Base-by-base conservation (phyloP, 2,797 vertebrate species). In the Tenualosa ilisha region DNA sequence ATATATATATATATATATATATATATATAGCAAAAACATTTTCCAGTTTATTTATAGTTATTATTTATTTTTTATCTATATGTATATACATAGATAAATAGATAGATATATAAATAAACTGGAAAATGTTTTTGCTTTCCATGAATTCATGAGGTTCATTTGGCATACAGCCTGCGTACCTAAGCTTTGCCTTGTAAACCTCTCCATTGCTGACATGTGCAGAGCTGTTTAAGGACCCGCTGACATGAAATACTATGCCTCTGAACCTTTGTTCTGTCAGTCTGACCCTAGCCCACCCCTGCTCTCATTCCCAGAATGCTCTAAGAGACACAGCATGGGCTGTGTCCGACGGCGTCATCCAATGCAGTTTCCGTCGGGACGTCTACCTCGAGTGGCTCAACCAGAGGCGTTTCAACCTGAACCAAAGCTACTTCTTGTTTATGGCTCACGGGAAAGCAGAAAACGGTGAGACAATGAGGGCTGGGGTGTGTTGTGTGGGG, bases 401-500 rank as follows among this genome's bases (percentile, higher is more conserved):
- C 88, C 84, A 88, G 59, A 94, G 94, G 65, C 95, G 96, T 82
- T 97, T 96, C 90, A 89, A 92, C 89, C 90, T 98, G 86, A 92
- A 97, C 88, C 88, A 86, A n/a, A 94, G 89, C 85, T 96, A 97
- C 90, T 98, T 96, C 89, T 92, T 97, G 88, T 97, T 97, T 90
- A 82, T 98, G 87, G 96, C 96, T 84, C 93, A 95, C 83, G 97
- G 97, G 17, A 92, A 93, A 87, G 90, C 92, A 61, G 83, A 90
- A 40, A 86, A 95, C 86, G 96, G 97, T 97, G 90, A 91, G 90
- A 15, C 46, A 2, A 46, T 46, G 46, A 51, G 50, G 1, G 46
- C 3, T 49, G 46, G 46, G 43, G 46, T 49, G 46, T 49, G 31
- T 31, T 31, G 31, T 1, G 31, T 31, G 31, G 31, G 1, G 46